Conservation (phyloP, 2,797 vertebrate genomes). For the Pterois miles region DNA sequence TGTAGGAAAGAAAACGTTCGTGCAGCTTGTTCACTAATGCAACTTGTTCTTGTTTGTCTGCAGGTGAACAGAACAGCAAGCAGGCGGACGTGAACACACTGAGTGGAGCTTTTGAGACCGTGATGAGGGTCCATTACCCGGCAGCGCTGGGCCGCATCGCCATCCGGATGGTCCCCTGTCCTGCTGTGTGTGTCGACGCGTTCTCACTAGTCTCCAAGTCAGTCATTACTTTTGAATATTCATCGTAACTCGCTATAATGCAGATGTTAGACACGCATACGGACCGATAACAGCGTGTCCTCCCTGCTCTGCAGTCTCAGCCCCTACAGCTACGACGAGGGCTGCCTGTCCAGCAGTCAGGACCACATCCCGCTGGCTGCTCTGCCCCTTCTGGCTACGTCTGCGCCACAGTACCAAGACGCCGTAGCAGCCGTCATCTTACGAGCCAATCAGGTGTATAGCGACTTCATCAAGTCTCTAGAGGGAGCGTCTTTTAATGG, state of each 20-base stretch:
- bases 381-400: slow-evolving; percentile 93
- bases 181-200: slow-evolving; percentile 93
- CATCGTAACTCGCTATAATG: neutral
- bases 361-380: slow-evolving; percentile 98
- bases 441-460: slow-evolving; percentile 95
- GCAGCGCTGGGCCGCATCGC: slow-evolving; percentile 90
- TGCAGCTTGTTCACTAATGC: neutral
- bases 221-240: slow-evolving; percentile 48
- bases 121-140: slow-evolving; percentile 97
- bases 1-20: neutral
- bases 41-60: neutral
- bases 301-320: slow-evolving; percentile 86
- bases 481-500: slow-evolving; percentile 91
- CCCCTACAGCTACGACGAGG: slow-evolving; percentile 95
- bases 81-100: slow-evolving; percentile 95
- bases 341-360: slow-evolving; percentile 97
- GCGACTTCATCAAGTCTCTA: slow-evolving; percentile 91
- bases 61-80: slow-evolving; percentile 93
- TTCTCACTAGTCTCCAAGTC: slow-evolving; percentile 97
- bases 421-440: slow-evolving; percentile 92
- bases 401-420: slow-evolving; percentile 96
- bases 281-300: neutral
- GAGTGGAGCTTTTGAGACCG: slow-evolving; percentile 89
- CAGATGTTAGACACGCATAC: neutral
- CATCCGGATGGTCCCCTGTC: slow-evolving; percentile 93